Evolutionary conservation across 1,140 invertebrate species (phyloP).

Genomic region (Uloborus diversus): DNA sequence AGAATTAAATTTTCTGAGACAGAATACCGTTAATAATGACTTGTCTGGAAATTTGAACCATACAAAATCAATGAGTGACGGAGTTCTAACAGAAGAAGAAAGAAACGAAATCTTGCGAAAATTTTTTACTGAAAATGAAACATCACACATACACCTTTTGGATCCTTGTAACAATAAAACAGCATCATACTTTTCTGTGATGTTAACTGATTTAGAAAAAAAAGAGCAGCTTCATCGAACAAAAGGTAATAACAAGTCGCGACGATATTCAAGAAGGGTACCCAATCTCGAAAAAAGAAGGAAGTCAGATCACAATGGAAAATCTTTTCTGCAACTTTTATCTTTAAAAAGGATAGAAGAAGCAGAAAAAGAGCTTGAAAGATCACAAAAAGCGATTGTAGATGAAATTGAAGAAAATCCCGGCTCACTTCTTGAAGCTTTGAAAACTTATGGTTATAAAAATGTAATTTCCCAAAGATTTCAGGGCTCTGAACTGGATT

Average conservation of each 20-base stretch:
- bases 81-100: not conserved
- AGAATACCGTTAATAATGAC: not conserved
- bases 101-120: not conserved
- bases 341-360: slow-evolving; percentile 43
- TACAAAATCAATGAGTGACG: not conserved
- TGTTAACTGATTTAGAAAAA: slow-evolving; percentile 28
- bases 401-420: slow-evolving; percentile 12
- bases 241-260: not conserved
- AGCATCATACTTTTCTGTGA: slow-evolving; percentile 6
- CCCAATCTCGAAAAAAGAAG: not conserved
- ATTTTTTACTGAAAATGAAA: not conserved
- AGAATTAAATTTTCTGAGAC: not conserved
- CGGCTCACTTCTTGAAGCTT: slow-evolving; percentile 58
- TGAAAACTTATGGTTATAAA: slow-evolving; percentile 59
- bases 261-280: not conserved
- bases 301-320: slow-evolving; percentile 1
- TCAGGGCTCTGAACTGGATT: slow-evolving; percentile 13
- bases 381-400: not conserved
- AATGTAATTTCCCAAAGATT: slow-evolving; percentile 57
- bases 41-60: not conserved
- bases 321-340: slow-evolving; percentile 43
- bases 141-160: not conserved
- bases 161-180: not conserved
- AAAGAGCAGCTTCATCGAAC: not conserved
- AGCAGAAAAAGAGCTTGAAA: slow-evolving; percentile 45